phyloP scores from a whole-genome alignment of 2,888 invertebrate species.

The Ophion ellenae region DNA sequence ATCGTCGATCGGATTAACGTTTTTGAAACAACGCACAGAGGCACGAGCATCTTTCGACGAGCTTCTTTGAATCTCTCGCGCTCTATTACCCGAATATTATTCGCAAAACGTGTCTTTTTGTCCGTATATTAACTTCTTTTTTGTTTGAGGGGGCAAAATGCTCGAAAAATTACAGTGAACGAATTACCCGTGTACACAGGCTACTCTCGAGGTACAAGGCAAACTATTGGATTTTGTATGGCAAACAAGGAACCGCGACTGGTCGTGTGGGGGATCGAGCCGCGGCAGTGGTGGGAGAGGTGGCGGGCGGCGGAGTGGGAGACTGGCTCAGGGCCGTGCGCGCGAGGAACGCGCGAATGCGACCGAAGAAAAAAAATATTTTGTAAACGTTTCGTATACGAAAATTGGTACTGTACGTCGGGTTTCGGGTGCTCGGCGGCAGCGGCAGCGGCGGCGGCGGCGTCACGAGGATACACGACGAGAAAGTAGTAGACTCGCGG shows the following conservation, averaged over 20 bases:
- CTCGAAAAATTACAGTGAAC: conserved; percentile 29
- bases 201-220: conserved; percentile 81
- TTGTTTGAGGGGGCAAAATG: neutral
- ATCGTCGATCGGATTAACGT: conserved; percentile 63
- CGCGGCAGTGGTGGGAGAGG: conserved; percentile 68
- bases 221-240: conserved; percentile 84
- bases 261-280: conserved; percentile 77
- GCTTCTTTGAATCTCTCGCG: conserved; percentile 49
- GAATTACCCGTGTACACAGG: conserved; percentile 76
- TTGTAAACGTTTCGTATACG: conserved; percentile 1
- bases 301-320: conserved; percentile 65
- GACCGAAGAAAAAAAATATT: neutral
- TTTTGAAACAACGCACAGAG: conserved; percentile 55
- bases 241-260: conserved; percentile 83
- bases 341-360: neutral
- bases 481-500: neutral
- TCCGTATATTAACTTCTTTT: neutral
- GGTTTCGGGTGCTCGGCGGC: neutral
- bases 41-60: conserved; percentile 38
- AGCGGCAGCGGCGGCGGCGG: neutral
- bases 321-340: conserved; percentile 75
- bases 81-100: conserved; percentile 1
- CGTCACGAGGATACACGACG: conserved; percentile 31
- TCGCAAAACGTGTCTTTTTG: neutral
- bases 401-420: conserved; percentile 41